Conservation (phyloP, 2,888 invertebrate genomes). For the Epinotia brunnichana region DNA sequence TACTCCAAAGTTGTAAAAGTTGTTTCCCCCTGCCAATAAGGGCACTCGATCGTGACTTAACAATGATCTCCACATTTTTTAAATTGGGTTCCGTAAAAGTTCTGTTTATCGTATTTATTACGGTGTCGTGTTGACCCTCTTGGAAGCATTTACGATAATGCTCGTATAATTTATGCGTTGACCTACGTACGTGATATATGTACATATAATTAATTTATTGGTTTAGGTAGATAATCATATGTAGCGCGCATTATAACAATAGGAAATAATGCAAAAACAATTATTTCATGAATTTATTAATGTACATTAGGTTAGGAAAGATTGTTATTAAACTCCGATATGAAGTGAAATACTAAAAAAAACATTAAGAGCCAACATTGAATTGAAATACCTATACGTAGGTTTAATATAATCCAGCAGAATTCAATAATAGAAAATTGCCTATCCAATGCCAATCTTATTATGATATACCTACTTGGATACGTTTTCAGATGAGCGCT, state of each 20-base stretch:
- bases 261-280: too few species aligned
- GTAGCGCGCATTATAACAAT: too few species aligned
- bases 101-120: constrained; percentile 16
- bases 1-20: constrained; percentile 27
- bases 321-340: too few species aligned
- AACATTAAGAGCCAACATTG: too few species aligned
- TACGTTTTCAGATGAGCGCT: constrained; percentile 18
- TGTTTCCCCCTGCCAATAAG: constrained; percentile 32
- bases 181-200: not conserved
- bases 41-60: constrained; percentile 38
- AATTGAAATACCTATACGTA: not conserved
- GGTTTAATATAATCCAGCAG: not conserved
- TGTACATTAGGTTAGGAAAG: too few species aligned
- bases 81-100: constrained; percentile 20
- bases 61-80: constrained; percentile 32
- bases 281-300: too few species aligned
- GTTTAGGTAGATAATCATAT: too few species aligned
- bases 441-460: too few species aligned
- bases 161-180: not conserved
- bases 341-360: too few species aligned
- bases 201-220: too few species aligned
- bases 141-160: not conserved
- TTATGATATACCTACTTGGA: constrained; percentile 16
- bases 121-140: constrained; percentile 25
- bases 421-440: constrained; percentile 7